A percentile compares a stretch with the other conserved stretches of the same genome.
Conservation (phyloP, 2,888 invertebrate genomes). For the Xylota segnis region DNA sequence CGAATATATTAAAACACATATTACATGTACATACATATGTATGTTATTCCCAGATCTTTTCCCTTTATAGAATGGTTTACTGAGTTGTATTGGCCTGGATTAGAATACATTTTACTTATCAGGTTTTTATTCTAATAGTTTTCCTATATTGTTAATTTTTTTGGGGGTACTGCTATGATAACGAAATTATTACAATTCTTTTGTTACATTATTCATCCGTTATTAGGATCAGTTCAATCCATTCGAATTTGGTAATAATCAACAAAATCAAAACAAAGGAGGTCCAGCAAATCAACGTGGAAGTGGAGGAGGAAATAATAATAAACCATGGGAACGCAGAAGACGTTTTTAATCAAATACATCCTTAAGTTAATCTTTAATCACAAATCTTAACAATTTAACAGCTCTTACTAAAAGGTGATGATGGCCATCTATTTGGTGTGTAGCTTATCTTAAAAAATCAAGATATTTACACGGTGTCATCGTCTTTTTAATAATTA, state of each 20-base stretch:
- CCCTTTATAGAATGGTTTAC: constrained; percentile 54
- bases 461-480: constrained; percentile 24
- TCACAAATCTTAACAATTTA: not conserved
- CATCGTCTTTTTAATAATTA: constrained; percentile 28
- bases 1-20: no score
- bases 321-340: constrained; percentile 83
- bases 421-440: constrained; percentile 20
- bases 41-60: constrained; percentile 1
- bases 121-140: constrained; percentile 8
- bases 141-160: constrained; percentile 42
- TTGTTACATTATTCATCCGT: constrained; percentile 80
- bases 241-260: constrained; percentile 84
- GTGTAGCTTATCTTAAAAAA: constrained; percentile 38
- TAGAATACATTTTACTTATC: constrained; percentile 61
- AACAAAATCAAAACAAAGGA: constrained; percentile 81
- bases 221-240: constrained; percentile 82
- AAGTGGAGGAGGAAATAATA: constrained; percentile 79
- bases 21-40: not conserved
- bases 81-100: constrained; percentile 48
- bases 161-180: constrained; percentile 53
- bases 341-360: constrained; percentile 83
- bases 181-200: constrained; percentile 68
- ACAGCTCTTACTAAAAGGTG: constrained; percentile 1
- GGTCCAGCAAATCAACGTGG: constrained; percentile 81
- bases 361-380: constrained; percentile 8